Percentiles rank a stretch among this genome's conserved stretches.
phyloP scores from a whole-genome alignment of 2,113 vertebrate genomes.

The Forbesichthys papilliferus region DNA sequence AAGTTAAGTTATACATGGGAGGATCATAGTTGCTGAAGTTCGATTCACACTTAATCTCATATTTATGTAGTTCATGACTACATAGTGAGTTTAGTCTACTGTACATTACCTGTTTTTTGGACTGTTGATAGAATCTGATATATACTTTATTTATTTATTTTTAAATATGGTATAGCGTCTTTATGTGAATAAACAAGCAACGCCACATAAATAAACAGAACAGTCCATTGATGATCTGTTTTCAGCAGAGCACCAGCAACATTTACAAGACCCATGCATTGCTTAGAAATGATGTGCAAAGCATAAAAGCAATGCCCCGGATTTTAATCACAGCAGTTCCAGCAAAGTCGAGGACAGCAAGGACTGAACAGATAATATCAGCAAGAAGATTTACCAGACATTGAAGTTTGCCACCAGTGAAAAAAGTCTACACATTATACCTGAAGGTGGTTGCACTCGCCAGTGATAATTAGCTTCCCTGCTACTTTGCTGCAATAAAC shows the following conservation, averaged over 20 bases:
- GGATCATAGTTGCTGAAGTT: neutral
- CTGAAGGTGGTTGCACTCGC: neutral
- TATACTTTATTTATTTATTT: conserved; percentile 22
- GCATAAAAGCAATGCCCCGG: neutral
- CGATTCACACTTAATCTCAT: neutral
- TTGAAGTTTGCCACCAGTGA: conserved; percentile 1
- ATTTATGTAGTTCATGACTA: too few species aligned
- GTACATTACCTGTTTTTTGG: too few species aligned
- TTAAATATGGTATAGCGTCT: conserved; percentile 21
- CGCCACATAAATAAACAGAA: conserved; percentile 63
- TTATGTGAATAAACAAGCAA: conserved; percentile 35
- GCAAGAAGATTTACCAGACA: conserved; percentile 1
- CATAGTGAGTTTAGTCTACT: too few species aligned
- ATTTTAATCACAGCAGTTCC: neutral
- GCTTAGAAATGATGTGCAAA: too few species aligned
- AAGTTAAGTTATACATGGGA: neutral
- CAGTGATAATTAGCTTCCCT: conserved; percentile 39
- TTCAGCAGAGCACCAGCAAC: conserved; percentile 13
- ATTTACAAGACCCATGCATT: neutral
- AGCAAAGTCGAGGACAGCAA: conserved; percentile 5
- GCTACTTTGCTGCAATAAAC: conserved; percentile 39
- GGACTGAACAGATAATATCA: neutral
- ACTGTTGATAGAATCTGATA: neutral
- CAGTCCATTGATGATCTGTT: conserved; percentile 65
- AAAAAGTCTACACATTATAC: neutral